A percentile compares a stretch with the other conserved stretches of the same genome.
Conservation (phyloP, 2,113 vertebrate genomes). For the Tachycineta bicolor region DNA sequence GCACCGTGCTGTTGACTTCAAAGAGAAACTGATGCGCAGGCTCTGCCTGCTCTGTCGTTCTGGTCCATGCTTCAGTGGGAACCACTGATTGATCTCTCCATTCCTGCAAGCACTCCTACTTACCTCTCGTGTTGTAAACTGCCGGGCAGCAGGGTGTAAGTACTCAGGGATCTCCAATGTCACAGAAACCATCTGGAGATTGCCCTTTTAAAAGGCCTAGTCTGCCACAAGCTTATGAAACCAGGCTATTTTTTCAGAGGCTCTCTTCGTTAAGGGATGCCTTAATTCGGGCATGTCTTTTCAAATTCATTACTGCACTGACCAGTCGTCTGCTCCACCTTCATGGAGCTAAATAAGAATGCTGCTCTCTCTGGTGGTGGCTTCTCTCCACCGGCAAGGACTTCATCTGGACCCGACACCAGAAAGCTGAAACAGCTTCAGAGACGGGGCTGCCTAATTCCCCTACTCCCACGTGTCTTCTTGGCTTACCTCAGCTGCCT, state of each 20-base stretch:
- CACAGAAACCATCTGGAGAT: not conserved
- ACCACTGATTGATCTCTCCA: not conserved
- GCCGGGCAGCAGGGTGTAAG: not conserved
- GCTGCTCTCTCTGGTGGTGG: not conserved
- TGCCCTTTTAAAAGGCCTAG: not conserved
- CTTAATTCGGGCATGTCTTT: not conserved
- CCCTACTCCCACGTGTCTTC: not conserved
- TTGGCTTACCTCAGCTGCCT: slow-evolving; percentile 18
- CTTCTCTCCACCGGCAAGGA: not conserved
- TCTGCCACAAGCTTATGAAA: not conserved
- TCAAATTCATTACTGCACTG: not conserved
- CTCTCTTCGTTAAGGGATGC: not conserved
- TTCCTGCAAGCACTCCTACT: not conserved
- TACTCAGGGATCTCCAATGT: not conserved
- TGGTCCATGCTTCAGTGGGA: not conserved
- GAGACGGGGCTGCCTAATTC: not conserved
- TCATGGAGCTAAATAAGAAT: not conserved
- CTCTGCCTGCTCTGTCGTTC: not conserved
- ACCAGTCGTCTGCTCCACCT: not conserved
- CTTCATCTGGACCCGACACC: not conserved
- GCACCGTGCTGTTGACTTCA: not conserved
- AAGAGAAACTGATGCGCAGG: not conserved
- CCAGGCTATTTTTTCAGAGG: not conserved
- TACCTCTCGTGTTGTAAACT: not conserved
- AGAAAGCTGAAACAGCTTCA: slow-evolving; percentile 2